These are phyloP conservation scores for Mandrillus leucophaeus DNA, from an alignment of 2,113 vertebrate genomes.

Conservation along the genomic window DNA sequence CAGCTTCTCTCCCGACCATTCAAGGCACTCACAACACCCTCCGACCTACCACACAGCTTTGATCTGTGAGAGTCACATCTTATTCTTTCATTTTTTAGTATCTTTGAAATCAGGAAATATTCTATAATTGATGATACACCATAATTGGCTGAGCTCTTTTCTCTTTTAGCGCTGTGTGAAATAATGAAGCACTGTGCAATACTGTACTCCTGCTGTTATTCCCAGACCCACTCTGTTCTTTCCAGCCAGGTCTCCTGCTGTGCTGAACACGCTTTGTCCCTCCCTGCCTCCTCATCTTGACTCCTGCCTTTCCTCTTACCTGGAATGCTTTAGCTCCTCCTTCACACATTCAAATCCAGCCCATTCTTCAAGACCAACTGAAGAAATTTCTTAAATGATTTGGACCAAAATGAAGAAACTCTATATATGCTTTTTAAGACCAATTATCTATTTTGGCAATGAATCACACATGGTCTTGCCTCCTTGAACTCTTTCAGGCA, in stretches of 20 bases:
- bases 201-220: background rate
- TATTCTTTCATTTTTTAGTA: background rate
- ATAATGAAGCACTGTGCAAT: background rate
- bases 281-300: background rate
- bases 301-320: background rate
- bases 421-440: background rate
- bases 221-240: background rate
- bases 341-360: background rate
- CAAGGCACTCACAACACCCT: background rate
- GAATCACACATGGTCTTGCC: background rate
- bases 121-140: background rate
- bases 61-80: background rate
- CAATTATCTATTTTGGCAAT: background rate
- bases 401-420: background rate
- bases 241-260: background rate
- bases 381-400: slow-evolving; percentile 14
- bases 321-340: background rate
- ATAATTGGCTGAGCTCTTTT: background rate
- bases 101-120: slow-evolving; percentile 9
- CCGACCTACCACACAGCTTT: background rate
- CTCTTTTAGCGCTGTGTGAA: background rate
- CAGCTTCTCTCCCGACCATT: slow-evolving; percentile 1
- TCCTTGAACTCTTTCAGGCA: background rate
- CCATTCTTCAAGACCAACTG: background rate
- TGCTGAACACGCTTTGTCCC: background rate